Evolutionary conservation across 2,113 vertebrate genomes (phyloP).

Genomic region (Ochotona princeps): DNA sequence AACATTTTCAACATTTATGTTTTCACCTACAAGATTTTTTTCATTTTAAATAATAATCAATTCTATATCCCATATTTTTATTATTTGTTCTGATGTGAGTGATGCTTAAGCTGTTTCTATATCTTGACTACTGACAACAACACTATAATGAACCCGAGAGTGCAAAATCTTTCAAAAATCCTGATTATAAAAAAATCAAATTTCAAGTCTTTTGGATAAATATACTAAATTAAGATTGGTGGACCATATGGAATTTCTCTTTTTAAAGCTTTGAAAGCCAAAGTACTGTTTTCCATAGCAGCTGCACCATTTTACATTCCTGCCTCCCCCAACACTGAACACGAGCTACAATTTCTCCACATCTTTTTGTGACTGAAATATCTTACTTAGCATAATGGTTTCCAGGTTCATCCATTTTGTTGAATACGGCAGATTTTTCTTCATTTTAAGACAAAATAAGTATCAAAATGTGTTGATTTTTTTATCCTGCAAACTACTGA

Average conservation of each 20-base stretch:
- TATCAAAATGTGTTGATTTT: background rate
- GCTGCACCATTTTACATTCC: background rate
- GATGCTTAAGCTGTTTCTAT: background rate
- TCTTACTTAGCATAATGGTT: background rate
- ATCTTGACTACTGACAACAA: background rate
- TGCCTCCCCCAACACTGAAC: too few relatives aligned
- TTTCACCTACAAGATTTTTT: background rate
- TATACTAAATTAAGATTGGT: background rate
- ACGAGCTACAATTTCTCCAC: background rate
- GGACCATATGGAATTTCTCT: background rate
- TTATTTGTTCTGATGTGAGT: background rate
- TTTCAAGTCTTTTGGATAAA: background rate
- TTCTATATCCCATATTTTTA: background rate
- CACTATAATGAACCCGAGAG: background rate
- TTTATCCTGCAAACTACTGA: background rate
- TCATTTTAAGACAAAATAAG: too few relatives aligned
- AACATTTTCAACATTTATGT: background rate
- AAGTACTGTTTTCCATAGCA: background rate
- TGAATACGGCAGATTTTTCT: background rate
- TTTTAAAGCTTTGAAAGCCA: background rate
- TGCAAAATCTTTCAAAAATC: background rate
- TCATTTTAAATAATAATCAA: too few relatives aligned
- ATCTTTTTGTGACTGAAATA: background rate
- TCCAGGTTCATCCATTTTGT: background rate
- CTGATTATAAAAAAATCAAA: background rate